phyloP scores from a whole-genome alignment of 2,888 invertebrate species.

The Pyrochroa serraticornis region DNA sequence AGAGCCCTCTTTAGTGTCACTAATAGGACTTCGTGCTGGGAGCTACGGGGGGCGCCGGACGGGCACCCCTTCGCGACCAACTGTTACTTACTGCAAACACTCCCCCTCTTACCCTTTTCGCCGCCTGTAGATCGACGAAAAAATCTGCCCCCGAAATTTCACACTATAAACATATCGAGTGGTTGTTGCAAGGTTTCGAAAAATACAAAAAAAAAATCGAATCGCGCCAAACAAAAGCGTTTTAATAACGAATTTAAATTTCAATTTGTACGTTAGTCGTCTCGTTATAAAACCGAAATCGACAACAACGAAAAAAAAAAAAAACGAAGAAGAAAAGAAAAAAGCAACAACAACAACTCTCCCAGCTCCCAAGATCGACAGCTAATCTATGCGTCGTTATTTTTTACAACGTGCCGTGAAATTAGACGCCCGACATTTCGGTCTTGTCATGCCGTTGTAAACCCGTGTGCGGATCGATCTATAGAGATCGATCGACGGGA shows the following conservation, averaged over 20 bases:
- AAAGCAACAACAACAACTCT: conserved; percentile 6
- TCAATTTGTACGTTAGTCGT: conserved; percentile 2
- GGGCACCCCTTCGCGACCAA: conserved; percentile 45
- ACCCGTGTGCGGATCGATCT: not conserved
- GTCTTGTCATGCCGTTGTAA: conserved; percentile 31
- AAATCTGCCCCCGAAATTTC: conserved; percentile 31
- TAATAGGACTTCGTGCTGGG: conserved; percentile 46
- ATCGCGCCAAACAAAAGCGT: not conserved
- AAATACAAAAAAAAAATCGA: not conserved
- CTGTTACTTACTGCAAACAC: conserved; percentile 43
- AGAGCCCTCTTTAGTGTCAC: conserved; percentile 43
- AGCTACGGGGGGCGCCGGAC: conserved; percentile 38
- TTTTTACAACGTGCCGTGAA: conserved; percentile 46
- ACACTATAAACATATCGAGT: conserved; percentile 40
- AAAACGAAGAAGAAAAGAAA: conserved; percentile 12
- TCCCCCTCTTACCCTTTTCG: conserved; percentile 14
- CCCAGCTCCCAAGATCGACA: conserved; percentile 34
- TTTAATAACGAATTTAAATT: conserved; percentile 20
- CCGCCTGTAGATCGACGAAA: too few relatives aligned
- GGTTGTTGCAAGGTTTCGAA: not conserved
- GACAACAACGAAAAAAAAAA: conserved; percentile 5
- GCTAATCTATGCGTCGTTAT: conserved; percentile 39
- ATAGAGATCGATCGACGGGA: too few relatives aligned
- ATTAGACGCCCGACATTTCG: conserved; percentile 39
- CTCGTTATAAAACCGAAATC: conserved; percentile 1